Percentiles rank a stretch among this genome's conserved stretches.
Evolutionary conservation across 2,113 vertebrate genomes (phyloP).

Genomic region (Malurus alboscapulatus): DNA sequence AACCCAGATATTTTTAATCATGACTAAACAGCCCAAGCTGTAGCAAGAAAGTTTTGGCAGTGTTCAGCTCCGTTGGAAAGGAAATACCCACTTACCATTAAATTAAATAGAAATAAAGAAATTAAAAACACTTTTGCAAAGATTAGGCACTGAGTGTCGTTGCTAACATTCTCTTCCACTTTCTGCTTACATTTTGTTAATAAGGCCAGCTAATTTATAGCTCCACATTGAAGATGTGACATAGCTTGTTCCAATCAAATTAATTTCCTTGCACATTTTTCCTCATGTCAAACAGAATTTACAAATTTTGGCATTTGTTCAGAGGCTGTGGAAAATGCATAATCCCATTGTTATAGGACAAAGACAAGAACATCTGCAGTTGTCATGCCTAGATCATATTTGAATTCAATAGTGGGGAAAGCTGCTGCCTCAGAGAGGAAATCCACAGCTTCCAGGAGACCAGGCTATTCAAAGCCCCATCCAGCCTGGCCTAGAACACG

Average conservation of each 20-base stretch:
- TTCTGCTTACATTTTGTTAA: not conserved
- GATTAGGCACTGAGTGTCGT: not conserved
- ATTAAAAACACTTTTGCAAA: not conserved
- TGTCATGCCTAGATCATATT: not conserved
- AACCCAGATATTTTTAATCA: not conserved
- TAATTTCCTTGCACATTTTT: not conserved
- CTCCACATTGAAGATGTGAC: not conserved
- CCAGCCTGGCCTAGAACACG: not conserved
- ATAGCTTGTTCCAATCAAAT: not conserved
- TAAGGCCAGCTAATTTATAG: not conserved
- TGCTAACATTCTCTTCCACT: not conserved
- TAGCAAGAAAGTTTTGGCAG: not conserved
- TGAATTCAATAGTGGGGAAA: not conserved
- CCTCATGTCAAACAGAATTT: not conserved
- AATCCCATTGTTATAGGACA: not conserved
- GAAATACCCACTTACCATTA: not conserved
- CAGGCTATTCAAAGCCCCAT: not conserved
- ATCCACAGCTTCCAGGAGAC: not conserved
- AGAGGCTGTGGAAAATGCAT: not conserved
- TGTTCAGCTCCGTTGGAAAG: not conserved
- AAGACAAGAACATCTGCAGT: conserved; percentile 4
- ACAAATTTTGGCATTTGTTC: conserved; percentile 6
- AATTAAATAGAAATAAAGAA: conserved; percentile 4
- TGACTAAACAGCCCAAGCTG: not conserved
- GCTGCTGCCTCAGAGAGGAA: not conserved